phyloP scores from a whole-genome alignment of 2,113 vertebrate genomes.

The Bambusicola thoracicus region DNA sequence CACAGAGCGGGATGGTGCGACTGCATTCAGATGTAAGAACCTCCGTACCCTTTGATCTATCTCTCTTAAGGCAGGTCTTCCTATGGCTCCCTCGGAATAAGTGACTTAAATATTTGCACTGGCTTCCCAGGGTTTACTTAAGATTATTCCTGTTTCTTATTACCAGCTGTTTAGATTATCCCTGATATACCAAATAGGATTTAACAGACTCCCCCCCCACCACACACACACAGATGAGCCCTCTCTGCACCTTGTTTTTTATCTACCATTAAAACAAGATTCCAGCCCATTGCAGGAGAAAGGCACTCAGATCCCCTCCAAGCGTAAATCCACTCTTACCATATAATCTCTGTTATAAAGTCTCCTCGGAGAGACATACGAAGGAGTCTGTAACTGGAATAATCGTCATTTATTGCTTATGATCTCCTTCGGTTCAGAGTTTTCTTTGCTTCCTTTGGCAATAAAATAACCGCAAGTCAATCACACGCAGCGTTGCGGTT shows the following conservation, averaged over 20 bases:
- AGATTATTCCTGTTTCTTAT: slow-evolving; percentile 45
- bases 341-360: slow-evolving; percentile 40
- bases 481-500: neutral
- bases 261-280: slow-evolving; percentile 67
- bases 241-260: slow-evolving; percentile 32
- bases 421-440: neutral
- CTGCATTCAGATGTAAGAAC: neutral
- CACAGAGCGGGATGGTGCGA: neutral
- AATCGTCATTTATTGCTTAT: slow-evolving; percentile 45
- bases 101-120: slow-evolving; percentile 30
- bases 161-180: slow-evolving; percentile 48
- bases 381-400: slow-evolving; percentile 9
- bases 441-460: slow-evolving; percentile 23
- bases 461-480: slow-evolving; percentile 9
- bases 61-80: neutral
- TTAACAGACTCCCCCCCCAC: neutral
- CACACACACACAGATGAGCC: neutral
- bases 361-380: slow-evolving; percentile 43
- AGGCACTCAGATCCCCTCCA: slow-evolving; percentile 50
- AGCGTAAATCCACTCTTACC: slow-evolving; percentile 58
- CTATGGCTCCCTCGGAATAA: neutral
- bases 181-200: slow-evolving; percentile 53
- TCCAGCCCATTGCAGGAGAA: slow-evolving; percentile 48
- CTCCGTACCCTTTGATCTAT: neutral
- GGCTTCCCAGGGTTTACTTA: slow-evolving; percentile 15